Conservation (phyloP, 2,797 vertebrate species). For the Scomberomorus guttatus region DNA sequence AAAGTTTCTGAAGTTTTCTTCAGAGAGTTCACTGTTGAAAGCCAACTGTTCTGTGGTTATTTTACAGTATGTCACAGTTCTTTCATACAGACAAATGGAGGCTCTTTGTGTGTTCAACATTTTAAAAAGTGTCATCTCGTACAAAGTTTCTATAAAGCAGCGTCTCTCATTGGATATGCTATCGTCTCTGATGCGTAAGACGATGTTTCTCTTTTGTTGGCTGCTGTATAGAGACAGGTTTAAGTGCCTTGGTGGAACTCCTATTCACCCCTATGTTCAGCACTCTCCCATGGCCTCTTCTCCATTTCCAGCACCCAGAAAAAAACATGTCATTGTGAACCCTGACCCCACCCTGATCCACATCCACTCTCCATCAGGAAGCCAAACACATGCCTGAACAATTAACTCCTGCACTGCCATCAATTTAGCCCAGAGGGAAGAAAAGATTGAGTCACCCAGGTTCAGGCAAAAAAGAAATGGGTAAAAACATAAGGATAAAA, state of each 20-base stretch:
- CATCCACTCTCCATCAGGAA: conserved; percentile 84
- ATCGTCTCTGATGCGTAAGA: conserved; percentile 65
- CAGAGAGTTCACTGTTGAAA: conserved; percentile 63
- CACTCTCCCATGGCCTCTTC: conserved; percentile 82
- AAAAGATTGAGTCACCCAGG: conserved; percentile 83
- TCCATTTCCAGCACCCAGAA: conserved; percentile 76
- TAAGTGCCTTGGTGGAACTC: conserved; percentile 82
- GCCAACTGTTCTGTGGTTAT: conserved; percentile 50
- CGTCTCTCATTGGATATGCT: conserved; percentile 60
- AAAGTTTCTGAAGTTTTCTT: conserved; percentile 62
- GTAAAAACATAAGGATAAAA: conserved; percentile 77
- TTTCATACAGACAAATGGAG: conserved; percentile 70
- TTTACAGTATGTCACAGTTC: conserved; percentile 61
- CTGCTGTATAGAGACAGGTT: conserved; percentile 77
- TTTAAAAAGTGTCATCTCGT: conserved; percentile 61
- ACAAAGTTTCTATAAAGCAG: conserved; percentile 56
- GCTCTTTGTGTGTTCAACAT: conserved; percentile 62
- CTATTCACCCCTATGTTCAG: conserved; percentile 77
- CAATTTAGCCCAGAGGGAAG: conserved; percentile 83
- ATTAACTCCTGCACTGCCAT: conserved; percentile 85
- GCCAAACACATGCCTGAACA: conserved; percentile 85
- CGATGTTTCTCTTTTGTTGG: conserved; percentile 78
- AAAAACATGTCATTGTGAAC: conserved; percentile 83
- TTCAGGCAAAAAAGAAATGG: conserved; percentile 78
- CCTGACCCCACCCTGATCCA: conserved; percentile 79